Base-by-base conservation (phyloP, 2,113 vertebrate genomes). In the Daphoenositta chrysoptera region DNA sequence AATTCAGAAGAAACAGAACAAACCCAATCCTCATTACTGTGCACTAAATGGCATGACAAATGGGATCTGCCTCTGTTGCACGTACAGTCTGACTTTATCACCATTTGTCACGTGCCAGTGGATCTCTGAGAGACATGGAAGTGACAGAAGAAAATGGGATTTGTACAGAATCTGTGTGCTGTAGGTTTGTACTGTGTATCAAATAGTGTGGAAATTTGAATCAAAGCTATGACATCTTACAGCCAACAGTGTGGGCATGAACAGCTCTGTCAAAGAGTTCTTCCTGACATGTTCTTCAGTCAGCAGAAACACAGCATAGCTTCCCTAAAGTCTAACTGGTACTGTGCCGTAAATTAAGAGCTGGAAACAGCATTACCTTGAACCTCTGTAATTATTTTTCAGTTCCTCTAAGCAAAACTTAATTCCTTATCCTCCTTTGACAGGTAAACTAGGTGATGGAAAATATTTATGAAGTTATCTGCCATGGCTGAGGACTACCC, bases 11-110 rank as follows among this genome's bases (percentile, higher is more conserved):
- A 65, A 94, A 83, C 7, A 69, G 37, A 60, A 53, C 35, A 71
- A 82, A 35, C 11, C 9, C 18, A 18, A 12, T 53, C 11, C 6
- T 47, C 0, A 0, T 28, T 54, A 54, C 39, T 58, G 18, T 27
- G 8, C 24, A 45, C 75, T 75, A 65, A 68, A 68, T 27, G 12
- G 10, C 13, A n/a, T 44, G 12, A 44, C 15, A 28, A 89, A 51
- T 3, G 9, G n/a, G 20, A 64, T 56, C 24, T 64, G n/a, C 68
- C 65, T 66, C 39, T 71, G 15, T 16, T 40, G 31, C 53, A 37
- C 0, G 0, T 27, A 15, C 24, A 48, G 9, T 28, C 24, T 75
- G 35, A 60, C 16, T 82, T 66, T 44, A 48, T 73, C 26, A n/a
- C 48, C n/a, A 13, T 40, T 82, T 72, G 7, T 40, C 33, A 24